Conservation (phyloP, 2,888 invertebrate species). For the Tricholauxania praeusta region DNA sequence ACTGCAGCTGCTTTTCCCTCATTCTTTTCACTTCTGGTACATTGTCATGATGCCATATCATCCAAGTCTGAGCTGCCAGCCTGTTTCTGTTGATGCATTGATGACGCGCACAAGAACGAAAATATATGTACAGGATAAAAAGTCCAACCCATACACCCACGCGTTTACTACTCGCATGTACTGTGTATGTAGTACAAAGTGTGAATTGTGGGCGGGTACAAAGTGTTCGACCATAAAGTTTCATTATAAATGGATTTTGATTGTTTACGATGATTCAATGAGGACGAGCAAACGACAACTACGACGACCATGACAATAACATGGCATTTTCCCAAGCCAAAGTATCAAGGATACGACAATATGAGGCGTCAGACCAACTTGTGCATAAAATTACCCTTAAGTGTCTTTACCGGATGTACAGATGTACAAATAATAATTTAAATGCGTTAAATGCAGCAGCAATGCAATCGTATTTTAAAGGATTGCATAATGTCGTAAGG, state of each 20-base stretch:
- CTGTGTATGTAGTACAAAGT: neutral
- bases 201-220: slow-evolving; percentile 33
- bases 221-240: slow-evolving; percentile 31
- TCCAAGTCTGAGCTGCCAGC: too few species aligned
- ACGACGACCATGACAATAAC: too few species aligned
- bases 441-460: slow-evolving; percentile 7
- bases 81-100: slow-evolving; percentile 19
- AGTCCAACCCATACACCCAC: neutral
- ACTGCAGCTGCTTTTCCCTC: slow-evolving; percentile 13
- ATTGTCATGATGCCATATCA: too few species aligned
- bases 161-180: too few species aligned
- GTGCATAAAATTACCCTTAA: slow-evolving; percentile 34
- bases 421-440: slow-evolving; percentile 27
- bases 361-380: slow-evolving; percentile 9
- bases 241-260: slow-evolving; percentile 36
- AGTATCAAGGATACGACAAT: slow-evolving; percentile 17
- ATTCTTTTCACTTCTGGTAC: neutral
- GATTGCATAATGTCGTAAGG: neutral
- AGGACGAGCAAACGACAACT: slow-evolving; percentile 8
- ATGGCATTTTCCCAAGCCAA: too few species aligned
- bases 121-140: neutral
- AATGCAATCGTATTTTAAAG: neutral
- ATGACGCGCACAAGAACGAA: slow-evolving; percentile 8
- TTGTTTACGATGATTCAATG: slow-evolving; percentile 34
- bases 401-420: neutral